phyloP scores from a whole-genome alignment of 2,888 invertebrate species.

The Leucozona laternaria region DNA sequence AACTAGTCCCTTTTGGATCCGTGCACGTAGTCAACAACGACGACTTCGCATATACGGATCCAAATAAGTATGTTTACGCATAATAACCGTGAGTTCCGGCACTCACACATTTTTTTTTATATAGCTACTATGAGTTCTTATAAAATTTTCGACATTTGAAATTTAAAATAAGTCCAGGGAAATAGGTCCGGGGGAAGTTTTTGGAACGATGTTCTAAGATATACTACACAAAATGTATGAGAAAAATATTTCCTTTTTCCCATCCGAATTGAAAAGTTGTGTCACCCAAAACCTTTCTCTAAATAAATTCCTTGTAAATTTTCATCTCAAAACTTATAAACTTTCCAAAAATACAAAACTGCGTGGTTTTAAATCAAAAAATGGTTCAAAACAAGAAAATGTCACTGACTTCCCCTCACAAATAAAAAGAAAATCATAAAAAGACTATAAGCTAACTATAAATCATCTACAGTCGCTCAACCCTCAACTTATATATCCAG shows the following conservation, averaged over 20 bases:
- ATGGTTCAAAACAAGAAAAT: background rate
- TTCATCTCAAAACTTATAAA: background rate
- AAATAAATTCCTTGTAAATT: background rate
- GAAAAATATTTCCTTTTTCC: background rate
- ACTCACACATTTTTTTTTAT: too few species aligned
- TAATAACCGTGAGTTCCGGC: too few species aligned
- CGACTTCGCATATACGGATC: too few species aligned
- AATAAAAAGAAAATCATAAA: background rate
- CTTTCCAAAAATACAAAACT: background rate
- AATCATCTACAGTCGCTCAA: background rate
- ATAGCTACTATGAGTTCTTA: too few species aligned
- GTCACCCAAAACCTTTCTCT: background rate
- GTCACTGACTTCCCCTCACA: background rate
- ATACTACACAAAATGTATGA: too few species aligned
- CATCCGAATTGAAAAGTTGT: background rate
- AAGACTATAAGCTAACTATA: slow-evolving; percentile 6
- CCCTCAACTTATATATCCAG: background rate
- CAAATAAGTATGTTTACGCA: too few species aligned
- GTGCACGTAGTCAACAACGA: too few species aligned
- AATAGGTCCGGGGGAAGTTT: too few species aligned
- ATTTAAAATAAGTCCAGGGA: too few species aligned
- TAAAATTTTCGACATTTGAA: too few species aligned
- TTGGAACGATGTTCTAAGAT: too few species aligned
- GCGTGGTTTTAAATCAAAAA: slow-evolving; percentile 3
- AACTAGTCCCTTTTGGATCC: too few species aligned